These are phyloP conservation scores for Ophion ventricosus DNA, from an alignment of 2,888 invertebrate species.

Conservation along the genomic window DNA sequence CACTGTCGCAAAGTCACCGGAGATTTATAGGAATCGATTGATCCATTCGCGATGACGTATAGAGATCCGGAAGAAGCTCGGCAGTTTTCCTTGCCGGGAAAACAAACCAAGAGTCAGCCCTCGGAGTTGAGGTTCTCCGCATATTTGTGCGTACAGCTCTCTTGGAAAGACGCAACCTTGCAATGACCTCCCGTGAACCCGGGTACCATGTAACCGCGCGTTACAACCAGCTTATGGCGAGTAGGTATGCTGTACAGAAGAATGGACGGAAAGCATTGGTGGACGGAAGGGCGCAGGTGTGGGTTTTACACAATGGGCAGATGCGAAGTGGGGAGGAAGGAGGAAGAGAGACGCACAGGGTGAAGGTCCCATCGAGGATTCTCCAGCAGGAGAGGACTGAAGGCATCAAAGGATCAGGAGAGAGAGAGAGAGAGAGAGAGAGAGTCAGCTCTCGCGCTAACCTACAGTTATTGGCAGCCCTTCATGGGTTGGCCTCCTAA, in stretches of 20 bases:
- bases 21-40: not conserved
- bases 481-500: slow-evolving; percentile 2
- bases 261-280: slow-evolving; percentile 57
- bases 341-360: slow-evolving; percentile 36
- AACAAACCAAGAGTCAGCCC: slow-evolving; percentile 7
- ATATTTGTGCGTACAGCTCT: slow-evolving; percentile 52
- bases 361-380: slow-evolving; percentile 41
- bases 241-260: slow-evolving; percentile 53
- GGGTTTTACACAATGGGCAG: slow-evolving; percentile 58
- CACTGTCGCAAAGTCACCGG: not conserved
- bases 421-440: not conserved
- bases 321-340: slow-evolving; percentile 7
- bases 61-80: not conserved
- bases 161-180: slow-evolving; percentile 79
- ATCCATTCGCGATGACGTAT: not conserved
- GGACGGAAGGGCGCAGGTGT: slow-evolving; percentile 56
- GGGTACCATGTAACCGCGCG: slow-evolving; percentile 70
- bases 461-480: slow-evolving; percentile 40
- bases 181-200: slow-evolving; percentile 81
- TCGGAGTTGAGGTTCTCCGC: slow-evolving; percentile 6
- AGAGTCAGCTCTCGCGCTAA: not conserved
- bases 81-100: not conserved
- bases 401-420: slow-evolving; percentile 26
- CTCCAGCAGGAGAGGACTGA: slow-evolving; percentile 40
- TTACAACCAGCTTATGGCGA: slow-evolving; percentile 68